Evolutionary conservation across 1,140 invertebrate genomes (phyloP), one percentile per base, ranked within the genome.

Genomic region (Pseudomyrmex dendroicus): DNA sequence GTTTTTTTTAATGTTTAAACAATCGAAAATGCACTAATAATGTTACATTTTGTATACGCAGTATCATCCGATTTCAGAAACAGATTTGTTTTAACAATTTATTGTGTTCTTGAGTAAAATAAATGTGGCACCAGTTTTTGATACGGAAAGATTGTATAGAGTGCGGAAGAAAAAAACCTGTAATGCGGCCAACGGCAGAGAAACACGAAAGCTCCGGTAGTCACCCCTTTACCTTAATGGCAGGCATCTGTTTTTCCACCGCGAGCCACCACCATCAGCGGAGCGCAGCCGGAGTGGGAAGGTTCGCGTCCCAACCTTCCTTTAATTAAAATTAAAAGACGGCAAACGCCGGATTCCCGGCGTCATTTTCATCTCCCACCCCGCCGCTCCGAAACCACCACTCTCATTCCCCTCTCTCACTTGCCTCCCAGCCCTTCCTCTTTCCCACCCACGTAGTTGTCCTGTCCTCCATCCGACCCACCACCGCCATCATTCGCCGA

Each of bases 301-400:
- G 57, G 50, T 59, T 46, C 25, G 77, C 76, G 56, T 62, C 85
- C 68, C 73, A 89, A 90, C 89, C 83, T 90, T 90, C 89, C 89
- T 92, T 93, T 94, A 93, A 93, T 93, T 94, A 93, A 94, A 94
- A 94, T 93, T 94, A 94, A 94, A 92, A 93, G 92, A 92, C 90
- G 91, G 88, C 89, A 89, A 90, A 90, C 91, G 89, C 80, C 83
- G 86, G 80, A 92, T 89, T 90, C 90, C 83, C 86, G 83, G 80
- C 86, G 80, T 89, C 89, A 88, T 89, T 91, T 89, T 88, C 92
- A 70, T 90, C 90, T 82, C 89, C 83, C 64, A 52, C 82, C n/a
- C 59, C 70, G 7, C 70, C 76, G 54, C 82, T 72, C 73, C 77
- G 74, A 76, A 54, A 83, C 66, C 83, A 44, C 86, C 35, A 77